Evolutionary conservation across 2,888 invertebrate species (phyloP).

Genomic region (Amphipoea lucens): DNA sequence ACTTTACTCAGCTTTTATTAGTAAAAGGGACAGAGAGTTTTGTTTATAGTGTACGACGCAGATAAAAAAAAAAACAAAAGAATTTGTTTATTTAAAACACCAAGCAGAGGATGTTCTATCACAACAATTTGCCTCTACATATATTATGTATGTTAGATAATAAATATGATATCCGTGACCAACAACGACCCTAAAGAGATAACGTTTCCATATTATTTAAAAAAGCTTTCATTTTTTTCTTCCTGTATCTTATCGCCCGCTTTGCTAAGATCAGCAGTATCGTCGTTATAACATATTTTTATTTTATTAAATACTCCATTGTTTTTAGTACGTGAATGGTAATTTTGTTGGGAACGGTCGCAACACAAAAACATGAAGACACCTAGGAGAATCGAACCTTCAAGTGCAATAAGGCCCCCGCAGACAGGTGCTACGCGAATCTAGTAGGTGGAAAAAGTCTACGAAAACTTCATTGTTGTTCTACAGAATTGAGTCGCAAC

Average conservation of each 20-base stretch:
- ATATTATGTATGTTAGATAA: too few relatives aligned
- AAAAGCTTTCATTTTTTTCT: slow-evolving; percentile 6
- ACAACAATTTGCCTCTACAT: neutral
- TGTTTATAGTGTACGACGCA: neutral
- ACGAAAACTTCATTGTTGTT: neutral
- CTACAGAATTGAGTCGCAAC: neutral
- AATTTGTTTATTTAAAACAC: neutral
- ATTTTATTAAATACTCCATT: neutral
- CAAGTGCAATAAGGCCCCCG: neutral
- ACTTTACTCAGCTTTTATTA: neutral
- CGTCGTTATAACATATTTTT: neutral
- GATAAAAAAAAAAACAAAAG: neutral
- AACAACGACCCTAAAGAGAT: neutral
- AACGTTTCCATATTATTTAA: slow-evolving; percentile 24
- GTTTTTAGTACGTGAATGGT: neutral
- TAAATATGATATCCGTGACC: neutral
- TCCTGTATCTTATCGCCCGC: slow-evolving; percentile 28
- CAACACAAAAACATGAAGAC: neutral
- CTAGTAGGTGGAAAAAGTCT: neutral
- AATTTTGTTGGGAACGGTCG: neutral
- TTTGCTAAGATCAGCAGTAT: slow-evolving; percentile 8
- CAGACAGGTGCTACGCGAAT: too few relatives aligned
- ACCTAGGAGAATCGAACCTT: neutral
- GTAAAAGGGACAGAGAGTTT: neutral
- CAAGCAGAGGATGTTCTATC: neutral